A percentile compares a stretch with the other conserved stretches of the same genome.
These are phyloP conservation scores for Uria lomvia DNA, from an alignment of 2,113 vertebrate species.

Conservation along the genomic window DNA sequence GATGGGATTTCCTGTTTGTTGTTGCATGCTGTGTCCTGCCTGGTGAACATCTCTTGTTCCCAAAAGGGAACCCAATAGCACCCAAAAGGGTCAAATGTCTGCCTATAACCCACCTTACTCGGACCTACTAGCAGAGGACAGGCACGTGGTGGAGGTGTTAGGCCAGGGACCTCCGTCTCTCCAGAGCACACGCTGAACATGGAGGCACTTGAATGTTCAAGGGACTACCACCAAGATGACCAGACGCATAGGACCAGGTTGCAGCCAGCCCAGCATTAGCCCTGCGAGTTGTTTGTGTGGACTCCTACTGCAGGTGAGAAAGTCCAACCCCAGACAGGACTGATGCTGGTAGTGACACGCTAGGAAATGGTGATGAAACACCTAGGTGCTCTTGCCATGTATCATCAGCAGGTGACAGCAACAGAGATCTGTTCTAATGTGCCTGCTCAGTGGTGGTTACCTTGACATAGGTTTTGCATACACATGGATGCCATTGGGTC, in stretches of 20 bases:
- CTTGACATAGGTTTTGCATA: neutral
- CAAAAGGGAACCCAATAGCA: neutral
- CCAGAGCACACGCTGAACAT: neutral
- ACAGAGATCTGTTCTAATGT: neutral
- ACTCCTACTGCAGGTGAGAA: neutral
- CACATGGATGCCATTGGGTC: neutral
- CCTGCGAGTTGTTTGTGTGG: neutral
- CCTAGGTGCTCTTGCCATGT: neutral
- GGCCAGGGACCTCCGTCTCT: neutral
- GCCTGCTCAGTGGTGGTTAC: neutral
- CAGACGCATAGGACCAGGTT: fast-evolving
- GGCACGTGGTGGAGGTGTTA: neutral
- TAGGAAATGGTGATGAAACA: neutral
- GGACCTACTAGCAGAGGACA: neutral
- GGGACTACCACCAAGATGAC: neutral
- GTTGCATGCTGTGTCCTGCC: neutral
- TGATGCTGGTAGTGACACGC: neutral
- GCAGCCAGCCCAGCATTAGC: neutral
- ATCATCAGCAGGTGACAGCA: neutral
- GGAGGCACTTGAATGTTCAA: neutral
- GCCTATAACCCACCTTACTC: neutral
- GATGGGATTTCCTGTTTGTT: neutral
- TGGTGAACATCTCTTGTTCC: neutral
- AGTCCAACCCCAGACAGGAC: neutral
- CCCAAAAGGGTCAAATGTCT: neutral